Percentiles rank a stretch among this genome's conserved stretches.
Evolutionary conservation across 2,113 vertebrate species (phyloP).

Genomic region (Apaloderma vittatum): DNA sequence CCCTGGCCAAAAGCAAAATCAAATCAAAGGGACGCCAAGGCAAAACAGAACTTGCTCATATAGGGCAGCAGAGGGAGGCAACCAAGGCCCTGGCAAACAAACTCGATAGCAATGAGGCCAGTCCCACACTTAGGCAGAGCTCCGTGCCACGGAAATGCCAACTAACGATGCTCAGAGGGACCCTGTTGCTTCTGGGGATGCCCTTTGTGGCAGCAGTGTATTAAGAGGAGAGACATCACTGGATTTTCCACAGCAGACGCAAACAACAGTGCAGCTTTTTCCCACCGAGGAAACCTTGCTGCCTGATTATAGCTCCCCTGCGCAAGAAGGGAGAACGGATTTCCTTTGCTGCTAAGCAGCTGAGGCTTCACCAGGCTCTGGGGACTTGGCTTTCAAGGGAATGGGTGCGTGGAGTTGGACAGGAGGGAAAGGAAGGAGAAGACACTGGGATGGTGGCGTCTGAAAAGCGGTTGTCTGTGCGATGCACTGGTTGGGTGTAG

Average conservation of each 20-base stretch:
- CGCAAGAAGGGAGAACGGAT: fast-evolving
- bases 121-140: background rate
- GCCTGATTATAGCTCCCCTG: fast-evolving
- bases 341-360: background rate
- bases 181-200: background rate
- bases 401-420: fast-evolving
- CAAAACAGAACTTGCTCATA: background rate
- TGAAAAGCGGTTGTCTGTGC: background rate
- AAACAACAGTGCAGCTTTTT: background rate
- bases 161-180: background rate
- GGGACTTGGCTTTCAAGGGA: background rate
- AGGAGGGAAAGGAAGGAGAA: background rate
- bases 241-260: background rate
- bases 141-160: background rate
- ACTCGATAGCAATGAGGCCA: fast-evolving
- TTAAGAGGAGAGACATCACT: background rate
- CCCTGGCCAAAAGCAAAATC: background rate
- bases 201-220: background rate
- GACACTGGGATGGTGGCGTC: fast-evolving
- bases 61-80: background rate
- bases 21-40: fast-evolving
- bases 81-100: background rate
- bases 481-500: no score
- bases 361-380: background rate
- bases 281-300: background rate